A percentile compares a stretch with the other conserved stretches of the same genome.
Conservation (phyloP, 2,888 invertebrate species). For the Nipponacmea schrenckii region DNA sequence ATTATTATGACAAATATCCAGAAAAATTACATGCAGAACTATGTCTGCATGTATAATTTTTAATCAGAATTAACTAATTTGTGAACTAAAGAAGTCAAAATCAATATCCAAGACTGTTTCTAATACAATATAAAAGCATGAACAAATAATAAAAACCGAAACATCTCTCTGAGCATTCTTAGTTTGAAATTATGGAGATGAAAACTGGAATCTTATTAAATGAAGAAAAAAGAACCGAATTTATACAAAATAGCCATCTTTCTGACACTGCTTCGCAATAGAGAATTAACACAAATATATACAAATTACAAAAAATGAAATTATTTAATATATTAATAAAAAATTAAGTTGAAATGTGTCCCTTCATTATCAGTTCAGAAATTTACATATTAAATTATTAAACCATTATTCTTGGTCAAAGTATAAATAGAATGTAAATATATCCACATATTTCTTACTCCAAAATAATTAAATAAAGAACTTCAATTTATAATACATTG, state of each 20-base stretch:
- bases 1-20: no score
- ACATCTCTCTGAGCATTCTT: no score
- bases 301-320: constrained; percentile 26
- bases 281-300: constrained; percentile 29
- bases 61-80: no score
- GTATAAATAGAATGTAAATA: constrained; percentile 19
- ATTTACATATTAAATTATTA: constrained; percentile 24
- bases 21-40: no score
- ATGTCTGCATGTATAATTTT: no score
- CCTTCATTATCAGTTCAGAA: constrained; percentile 23
- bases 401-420: constrained; percentile 21
- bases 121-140: no score
- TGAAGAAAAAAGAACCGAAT: constrained; percentile 18
- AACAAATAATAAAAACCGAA: no score
- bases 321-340: constrained; percentile 18
- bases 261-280: constrained; percentile 19
- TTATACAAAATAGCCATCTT: constrained; percentile 21
- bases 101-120: no score
- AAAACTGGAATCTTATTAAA: constrained; percentile 2
- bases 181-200: not conserved
- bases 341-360: constrained; percentile 11
- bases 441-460: not conserved
- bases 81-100: no score
- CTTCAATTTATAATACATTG: no score
- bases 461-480: no score